These are phyloP conservation scores for Champsocephalus gunnari DNA, from an alignment of 2,797 vertebrate genomes.

Conservation along the genomic window DNA sequence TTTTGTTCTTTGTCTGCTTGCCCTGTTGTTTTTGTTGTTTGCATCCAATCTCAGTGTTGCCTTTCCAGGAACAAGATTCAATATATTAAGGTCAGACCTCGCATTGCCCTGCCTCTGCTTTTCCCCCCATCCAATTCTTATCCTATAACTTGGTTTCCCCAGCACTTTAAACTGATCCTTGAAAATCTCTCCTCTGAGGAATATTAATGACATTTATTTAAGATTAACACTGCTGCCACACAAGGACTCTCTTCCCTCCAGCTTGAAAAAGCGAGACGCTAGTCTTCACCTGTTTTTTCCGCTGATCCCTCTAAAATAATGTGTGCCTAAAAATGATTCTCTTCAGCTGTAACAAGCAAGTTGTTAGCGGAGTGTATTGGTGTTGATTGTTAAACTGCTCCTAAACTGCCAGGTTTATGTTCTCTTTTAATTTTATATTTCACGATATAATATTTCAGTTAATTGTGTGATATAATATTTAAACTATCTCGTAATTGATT, in stretches of 20 bases:
- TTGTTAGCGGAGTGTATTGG: background rate
- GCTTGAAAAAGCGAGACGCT: background rate
- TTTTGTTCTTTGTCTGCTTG: constrained; percentile 3
- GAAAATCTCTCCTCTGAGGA: constrained; percentile 5
- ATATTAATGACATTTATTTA: constrained; percentile 4
- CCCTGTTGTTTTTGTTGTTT: background rate
- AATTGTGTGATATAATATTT: background rate
- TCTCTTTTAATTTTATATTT: background rate
- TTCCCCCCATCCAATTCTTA: background rate
- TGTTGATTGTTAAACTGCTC: background rate
- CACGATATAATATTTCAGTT: background rate
- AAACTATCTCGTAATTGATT: background rate
- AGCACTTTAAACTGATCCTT: constrained; percentile 1
- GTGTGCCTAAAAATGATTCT: background rate
- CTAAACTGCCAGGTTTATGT: background rate
- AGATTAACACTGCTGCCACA: constrained; percentile 2
- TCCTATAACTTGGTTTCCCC: background rate
- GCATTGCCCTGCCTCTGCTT: background rate
- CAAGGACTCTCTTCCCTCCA: constrained; percentile 7
- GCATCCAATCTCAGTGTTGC: constrained; percentile 1
- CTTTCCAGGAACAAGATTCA: constrained; percentile 7
- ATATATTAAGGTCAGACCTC: constrained; percentile 20
- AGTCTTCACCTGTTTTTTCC: background rate
- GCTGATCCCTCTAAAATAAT: background rate
- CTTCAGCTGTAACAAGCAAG: background rate